Evolutionary conservation across 1,140 invertebrate species (phyloP).

Genomic region (Micrasema longulum): DNA sequence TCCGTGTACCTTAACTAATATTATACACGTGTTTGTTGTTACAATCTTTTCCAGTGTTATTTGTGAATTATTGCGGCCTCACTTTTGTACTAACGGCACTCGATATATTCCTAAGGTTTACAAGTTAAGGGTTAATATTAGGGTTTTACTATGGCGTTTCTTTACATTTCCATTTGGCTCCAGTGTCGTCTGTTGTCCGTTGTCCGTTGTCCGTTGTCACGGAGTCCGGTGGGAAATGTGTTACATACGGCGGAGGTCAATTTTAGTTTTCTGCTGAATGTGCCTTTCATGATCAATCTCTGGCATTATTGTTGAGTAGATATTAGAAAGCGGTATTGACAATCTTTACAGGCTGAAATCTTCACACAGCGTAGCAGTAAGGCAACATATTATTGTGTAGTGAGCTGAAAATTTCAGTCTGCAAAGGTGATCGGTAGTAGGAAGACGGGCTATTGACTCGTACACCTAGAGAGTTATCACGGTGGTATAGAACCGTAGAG

Average conservation of each 20-base stretch:
- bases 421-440: not conserved
- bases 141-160: not conserved
- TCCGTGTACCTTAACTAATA: too few relatives aligned
- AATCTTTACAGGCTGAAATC: not conserved
- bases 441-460: not conserved
- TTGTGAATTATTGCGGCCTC: too few relatives aligned
- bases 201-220: not conserved
- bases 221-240: not conserved
- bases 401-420: not conserved
- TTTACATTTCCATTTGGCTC: not conserved
- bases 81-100: too few relatives aligned
- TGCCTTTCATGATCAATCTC: conserved; percentile 31
- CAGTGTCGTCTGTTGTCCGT: not conserved
- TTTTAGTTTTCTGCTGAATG: conserved; percentile 27
- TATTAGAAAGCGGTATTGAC: conserved; percentile 19
- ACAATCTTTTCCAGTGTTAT: too few relatives aligned
- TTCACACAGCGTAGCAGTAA: not conserved
- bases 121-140: not conserved
- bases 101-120: not conserved
- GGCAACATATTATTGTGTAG: not conserved
- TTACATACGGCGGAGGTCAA: conserved; percentile 1
- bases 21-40: too few relatives aligned
- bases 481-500: conserved; percentile 37
- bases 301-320: conserved; percentile 23
- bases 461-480: conserved; percentile 34